Percentiles rank a stretch among this genome's conserved stretches.
These are phyloP conservation scores for Pseudoips prasinana DNA, from an alignment of 2,888 invertebrate species.

Conservation along the genomic window DNA sequence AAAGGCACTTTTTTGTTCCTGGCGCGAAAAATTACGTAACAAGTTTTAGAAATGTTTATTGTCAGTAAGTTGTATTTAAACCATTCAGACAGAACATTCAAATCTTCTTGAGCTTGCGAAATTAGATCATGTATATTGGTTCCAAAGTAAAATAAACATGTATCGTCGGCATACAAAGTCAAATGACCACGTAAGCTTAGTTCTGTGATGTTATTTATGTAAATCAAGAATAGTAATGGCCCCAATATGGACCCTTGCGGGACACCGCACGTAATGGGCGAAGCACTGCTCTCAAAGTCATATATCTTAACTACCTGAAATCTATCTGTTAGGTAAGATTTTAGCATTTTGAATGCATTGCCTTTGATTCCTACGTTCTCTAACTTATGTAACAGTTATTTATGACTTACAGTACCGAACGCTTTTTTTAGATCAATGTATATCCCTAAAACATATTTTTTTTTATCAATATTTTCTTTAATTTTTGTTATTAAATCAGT, in stretches of 20 bases:
- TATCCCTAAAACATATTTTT: not conserved
- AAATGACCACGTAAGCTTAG: constrained; percentile 7
- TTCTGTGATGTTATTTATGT: constrained; percentile 7
- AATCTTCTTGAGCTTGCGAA: constrained; percentile 14
- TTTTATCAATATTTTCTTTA: constrained; percentile 1
- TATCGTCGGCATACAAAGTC: constrained; percentile 9
- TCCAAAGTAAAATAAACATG: constrained; percentile 1
- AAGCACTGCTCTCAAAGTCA: not conserved
- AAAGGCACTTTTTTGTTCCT: constrained; percentile 13
- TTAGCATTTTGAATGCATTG: not conserved
- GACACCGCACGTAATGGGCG: constrained; percentile 3
- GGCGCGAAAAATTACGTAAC: constrained; percentile 13
- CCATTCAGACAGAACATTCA: constrained; percentile 15
- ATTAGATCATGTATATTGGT: constrained; percentile 2
- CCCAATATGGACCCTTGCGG: constrained; percentile 10
- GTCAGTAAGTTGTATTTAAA: constrained; percentile 11
- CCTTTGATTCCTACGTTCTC: not conserved
- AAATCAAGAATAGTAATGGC: constrained; percentile 6
- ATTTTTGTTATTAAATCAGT: not conserved
- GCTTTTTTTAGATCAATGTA: constrained; percentile 1
- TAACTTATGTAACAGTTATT: not conserved
- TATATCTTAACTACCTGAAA: constrained; percentile 1
- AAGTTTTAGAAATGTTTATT: constrained; percentile 4
- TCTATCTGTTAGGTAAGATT: not conserved
- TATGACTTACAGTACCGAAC: not conserved